Conservation (phyloP, 2,888 invertebrate species). For the Microchrysa polita region DNA sequence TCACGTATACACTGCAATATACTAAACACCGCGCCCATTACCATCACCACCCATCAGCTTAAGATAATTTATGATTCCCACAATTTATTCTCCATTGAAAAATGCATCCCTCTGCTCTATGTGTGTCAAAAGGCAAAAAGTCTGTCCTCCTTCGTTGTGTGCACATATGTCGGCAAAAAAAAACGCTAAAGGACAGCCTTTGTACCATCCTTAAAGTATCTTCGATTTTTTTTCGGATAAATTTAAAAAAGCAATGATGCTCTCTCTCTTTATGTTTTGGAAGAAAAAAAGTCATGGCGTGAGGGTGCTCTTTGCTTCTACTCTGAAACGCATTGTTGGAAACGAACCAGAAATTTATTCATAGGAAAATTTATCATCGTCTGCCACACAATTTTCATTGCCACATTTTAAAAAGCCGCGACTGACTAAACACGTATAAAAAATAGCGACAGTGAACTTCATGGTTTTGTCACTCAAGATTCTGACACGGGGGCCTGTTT, state of each 20-base stretch:
- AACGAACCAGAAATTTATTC: slow-evolving; percentile 37
- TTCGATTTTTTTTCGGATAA: too few species aligned
- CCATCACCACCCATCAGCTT: slow-evolving; percentile 31
- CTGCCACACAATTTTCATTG: slow-evolving; percentile 42
- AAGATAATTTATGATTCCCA: slow-evolving; percentile 37
- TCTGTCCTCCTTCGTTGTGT: not conserved
- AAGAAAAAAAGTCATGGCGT: not conserved
- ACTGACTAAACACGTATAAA: too few species aligned
- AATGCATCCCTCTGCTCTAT: slow-evolving; percentile 12
- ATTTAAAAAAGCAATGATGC: too few species aligned
- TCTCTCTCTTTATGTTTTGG: not conserved
- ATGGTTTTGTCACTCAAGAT: slow-evolving; percentile 11
- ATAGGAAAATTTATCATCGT: slow-evolving; percentile 43
- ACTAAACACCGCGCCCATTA: slow-evolving; percentile 21
- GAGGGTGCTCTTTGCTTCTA: not conserved
- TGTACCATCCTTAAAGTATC: too few species aligned
- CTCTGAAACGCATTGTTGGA: slow-evolving; percentile 16
- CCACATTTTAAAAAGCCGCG: not conserved
- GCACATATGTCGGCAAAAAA: too few species aligned
- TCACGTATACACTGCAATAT: too few species aligned
- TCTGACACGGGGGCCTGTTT: too few species aligned
- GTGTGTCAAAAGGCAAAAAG: too few species aligned
- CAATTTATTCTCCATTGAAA: slow-evolving; percentile 33
- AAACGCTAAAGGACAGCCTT: too few species aligned
- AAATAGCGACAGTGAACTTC: too few species aligned